These are phyloP conservation scores for Lysandra coridon DNA, from an alignment of 2,888 invertebrate species.

Conservation along the genomic window DNA sequence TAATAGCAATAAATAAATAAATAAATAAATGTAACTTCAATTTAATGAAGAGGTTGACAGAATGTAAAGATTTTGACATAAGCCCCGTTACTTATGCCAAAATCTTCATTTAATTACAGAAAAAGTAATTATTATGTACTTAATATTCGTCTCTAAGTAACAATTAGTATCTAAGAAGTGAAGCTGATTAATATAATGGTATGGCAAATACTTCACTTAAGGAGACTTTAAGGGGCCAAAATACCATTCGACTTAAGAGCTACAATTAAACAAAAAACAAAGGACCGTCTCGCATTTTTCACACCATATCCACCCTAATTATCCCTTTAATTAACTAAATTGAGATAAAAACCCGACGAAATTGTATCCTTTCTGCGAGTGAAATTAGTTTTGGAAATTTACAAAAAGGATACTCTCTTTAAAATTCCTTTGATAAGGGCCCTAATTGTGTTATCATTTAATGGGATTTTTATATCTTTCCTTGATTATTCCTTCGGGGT, in stretches of 20 bases:
- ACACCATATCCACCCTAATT: slow-evolving; percentile 30
- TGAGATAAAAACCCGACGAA: slow-evolving; percentile 45
- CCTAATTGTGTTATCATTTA: slow-evolving; percentile 29
- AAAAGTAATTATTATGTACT: no score
- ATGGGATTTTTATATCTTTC: slow-evolving; percentile 22
- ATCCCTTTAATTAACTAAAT: slow-evolving; percentile 41
- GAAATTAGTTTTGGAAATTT: slow-evolving; percentile 40
- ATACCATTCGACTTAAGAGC: background rate
- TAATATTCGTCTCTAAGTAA: no score
- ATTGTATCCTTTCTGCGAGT: slow-evolving; percentile 40
- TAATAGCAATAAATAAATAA: no score
- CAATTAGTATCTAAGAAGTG: background rate
- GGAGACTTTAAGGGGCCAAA: background rate
- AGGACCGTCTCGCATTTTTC: slow-evolving; percentile 24
- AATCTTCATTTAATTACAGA: no score
- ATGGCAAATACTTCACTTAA: background rate
- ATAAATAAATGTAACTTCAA: no score
- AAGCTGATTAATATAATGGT: background rate
- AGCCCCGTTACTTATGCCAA: no score
- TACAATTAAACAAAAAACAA: slow-evolving; percentile 37
- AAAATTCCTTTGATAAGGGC: slow-evolving; percentile 24
- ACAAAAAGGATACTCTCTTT: slow-evolving; percentile 30
- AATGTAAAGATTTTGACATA: no score
- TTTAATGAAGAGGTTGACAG: no score
- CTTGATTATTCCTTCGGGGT: background rate